Evolutionary conservation across 2,888 invertebrate species (phyloP), one percentile per base, ranked within the genome.

Genomic region (Galeruca laticollis): DNA sequence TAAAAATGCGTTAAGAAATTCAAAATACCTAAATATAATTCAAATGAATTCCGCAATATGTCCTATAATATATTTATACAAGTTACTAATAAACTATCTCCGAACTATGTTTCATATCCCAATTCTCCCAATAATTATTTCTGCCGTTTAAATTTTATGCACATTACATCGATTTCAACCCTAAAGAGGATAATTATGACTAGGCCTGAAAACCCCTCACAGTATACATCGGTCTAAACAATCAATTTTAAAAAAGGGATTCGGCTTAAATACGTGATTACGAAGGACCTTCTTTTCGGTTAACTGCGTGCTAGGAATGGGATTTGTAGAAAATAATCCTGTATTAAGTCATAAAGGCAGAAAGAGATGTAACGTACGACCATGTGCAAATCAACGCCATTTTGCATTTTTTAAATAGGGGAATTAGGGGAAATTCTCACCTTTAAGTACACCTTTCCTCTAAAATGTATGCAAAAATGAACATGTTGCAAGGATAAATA

Each of bases 311-410:
- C 60, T 60, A 73, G 71, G 69, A 73, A 76, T 73, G 76, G 76
- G 75, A 73, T 73, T 73, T 78, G 73, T 77, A 74, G 76, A 74
- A 77, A 81, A 81, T 82, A 84, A 84, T 83, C 83, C 82, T 78
- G 82, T 81, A 82, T 84, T 83, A 83, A 83, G 83, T 82, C 83
- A 82, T 81, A 79, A 83, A 83, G 82, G 83, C 83, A 83, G 79
- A 79, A 79, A 75, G 73, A 75, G 75, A 80, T 77, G 75, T 75
- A 79, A 79, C 77, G 77, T 78, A 76, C 74, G 73, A 75, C 76
- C 76, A 74, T 75, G 71, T 75, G 75, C 70, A 71, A 57, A 33
- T 69, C 62, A 73, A 68, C 70, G 75, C 77, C 80, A 79, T 78
- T 73, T 76, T 77, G 57, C 62, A 51, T 65, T 73, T 73, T 62